Base-by-base conservation (phyloP, 2,797 vertebrate genomes). In the Argyrosomus regius region DNA sequence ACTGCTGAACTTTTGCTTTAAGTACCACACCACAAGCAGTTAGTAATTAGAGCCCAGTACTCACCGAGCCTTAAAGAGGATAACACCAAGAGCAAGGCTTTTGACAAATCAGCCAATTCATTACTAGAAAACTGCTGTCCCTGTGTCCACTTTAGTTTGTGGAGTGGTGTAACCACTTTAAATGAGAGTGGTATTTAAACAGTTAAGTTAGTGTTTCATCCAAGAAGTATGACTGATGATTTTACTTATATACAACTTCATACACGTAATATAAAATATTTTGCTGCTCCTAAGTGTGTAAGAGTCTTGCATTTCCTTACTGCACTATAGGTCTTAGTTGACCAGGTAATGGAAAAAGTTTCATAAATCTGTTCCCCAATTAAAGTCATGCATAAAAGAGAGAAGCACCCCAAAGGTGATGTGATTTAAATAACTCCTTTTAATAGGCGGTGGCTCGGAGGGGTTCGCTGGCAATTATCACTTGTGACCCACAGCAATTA, bases 381-480 rank as follows among this genome's bases (percentile, higher is more conserved):
- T 93, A 94, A 93, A 81, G 78, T 85, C 70, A 41, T 74, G 72
- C 70, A 82, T 87, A 86, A 91, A 91, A 78, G 82, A 80, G 59
- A 78, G 72, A 77, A 81, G 78, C 58, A 80, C 80, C 90, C 92
- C 80, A 89, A 88, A 94, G 92, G 90, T 92, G 94, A 95, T 93
- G 94, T 89, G 93, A 96, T 96, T 97, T 96, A 97, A 97, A 97
- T 96, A 97, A 97, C 94, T 95, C 94, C 93, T 96, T 96, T 97
- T 97, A 96, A 96, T 96, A 95, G 91, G 94, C 96, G 94, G 87
- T 67, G 72, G 86, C 96, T 96, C 95, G 80, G 92, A 92, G 95
- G 96, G 94, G 92, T 95, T 92, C 93, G 90, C 94, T 91, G 93
- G 93, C 96, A 97, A 96, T 98, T 97, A 97, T 97, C 97, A 96